Percentiles rank a stretch among this genome's conserved stretches.
These are phyloP conservation scores for Python bivittatus DNA, from an alignment of 2,113 vertebrate genomes.

Conservation along the genomic window DNA sequence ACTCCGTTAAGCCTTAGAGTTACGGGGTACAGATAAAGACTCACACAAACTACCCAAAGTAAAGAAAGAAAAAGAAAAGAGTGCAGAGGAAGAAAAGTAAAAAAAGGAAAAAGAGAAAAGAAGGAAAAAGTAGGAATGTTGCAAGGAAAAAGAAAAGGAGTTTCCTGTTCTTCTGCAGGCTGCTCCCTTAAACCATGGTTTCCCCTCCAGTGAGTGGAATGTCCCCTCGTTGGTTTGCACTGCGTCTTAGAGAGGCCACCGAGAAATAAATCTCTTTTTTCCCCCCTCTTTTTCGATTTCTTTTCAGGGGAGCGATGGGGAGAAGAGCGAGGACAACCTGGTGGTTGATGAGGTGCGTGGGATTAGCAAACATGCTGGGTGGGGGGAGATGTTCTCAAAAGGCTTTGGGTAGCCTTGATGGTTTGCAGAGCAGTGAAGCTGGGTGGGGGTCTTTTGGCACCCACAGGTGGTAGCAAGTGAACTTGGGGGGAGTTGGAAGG, in stretches of 20 bases:
- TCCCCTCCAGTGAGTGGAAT: neutral
- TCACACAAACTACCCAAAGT: too few relatives aligned
- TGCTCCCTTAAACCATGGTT: neutral
- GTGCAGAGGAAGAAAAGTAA: too few relatives aligned
- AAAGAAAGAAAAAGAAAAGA: too few relatives aligned
- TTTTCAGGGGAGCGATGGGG: constrained; percentile 87
- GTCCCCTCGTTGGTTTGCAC: neutral
- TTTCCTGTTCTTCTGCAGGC: neutral
- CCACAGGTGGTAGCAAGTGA: neutral
- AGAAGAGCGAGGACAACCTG: constrained; percentile 93
- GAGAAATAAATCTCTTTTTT: neutral
- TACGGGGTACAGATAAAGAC: too few relatives aligned
- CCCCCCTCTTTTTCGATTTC: fast-evolving
- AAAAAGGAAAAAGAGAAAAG: too few relatives aligned
- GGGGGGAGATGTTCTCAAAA: neutral
- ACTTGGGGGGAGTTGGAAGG: neutral
- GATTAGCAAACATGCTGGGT: neutral
- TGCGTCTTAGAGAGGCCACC: too few relatives aligned
- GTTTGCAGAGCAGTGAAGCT: neutral
- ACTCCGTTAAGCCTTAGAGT: too few relatives aligned
- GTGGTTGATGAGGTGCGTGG: constrained; percentile 84
- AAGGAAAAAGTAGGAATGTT: too few relatives aligned
- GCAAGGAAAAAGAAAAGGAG: too few relatives aligned
- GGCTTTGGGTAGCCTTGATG: neutral
- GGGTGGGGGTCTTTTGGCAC: neutral